Evolutionary conservation across 2,888 invertebrate genomes (phyloP), one percentile per base, ranked within the genome.

Genomic region (Perizoma affinitatum): DNA sequence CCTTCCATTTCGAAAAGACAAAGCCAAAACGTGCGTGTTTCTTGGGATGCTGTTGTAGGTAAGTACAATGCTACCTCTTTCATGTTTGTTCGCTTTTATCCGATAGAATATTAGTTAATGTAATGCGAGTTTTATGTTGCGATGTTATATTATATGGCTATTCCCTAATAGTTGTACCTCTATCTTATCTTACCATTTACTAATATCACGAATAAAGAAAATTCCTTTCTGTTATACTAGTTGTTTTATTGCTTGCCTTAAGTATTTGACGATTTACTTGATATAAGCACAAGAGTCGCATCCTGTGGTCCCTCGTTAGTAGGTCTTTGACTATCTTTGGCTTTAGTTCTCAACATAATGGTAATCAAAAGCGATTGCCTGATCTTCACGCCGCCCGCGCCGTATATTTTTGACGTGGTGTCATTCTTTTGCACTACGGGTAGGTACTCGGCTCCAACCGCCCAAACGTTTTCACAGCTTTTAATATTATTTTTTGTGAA

Each of bases 221-320:
- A 80, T 83, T 84, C 79, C 80, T 85, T 87, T 85, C 81, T 80
- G 80, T 83, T 85, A 73, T 66, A 68, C 61, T 71, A 70, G 71
- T 75, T 74, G 74, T 78, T 77, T 65, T 62, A 67, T 68, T 66
- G 63, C 36, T 22, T 10, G 40, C 8, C 35, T 40, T 11, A n/a
- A n/a, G n/a, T n/a, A 51, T 34, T 51, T 10, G 22, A 22, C 22
- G 3, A 2, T 22, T 22, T 22, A 22, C 22, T 22, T 22, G 22
- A 22, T 22, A 22, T 22, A 22, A 22, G 22, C 22, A 22, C 22
- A 22, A 22, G 22, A 22, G 3, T 22, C 22, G 22, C 22, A 22
- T 22, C 22, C 22, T 22, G 22, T 22, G 22, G 22, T 22, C 22
- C 22, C 22, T 22, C 22, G 22, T 22, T 22, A 22, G 22, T 22